A percentile compares a stretch with the other conserved stretches of the same genome.
phyloP scores from a whole-genome alignment of 2,888 invertebrate genomes.

The Capitulum mitella region DNA sequence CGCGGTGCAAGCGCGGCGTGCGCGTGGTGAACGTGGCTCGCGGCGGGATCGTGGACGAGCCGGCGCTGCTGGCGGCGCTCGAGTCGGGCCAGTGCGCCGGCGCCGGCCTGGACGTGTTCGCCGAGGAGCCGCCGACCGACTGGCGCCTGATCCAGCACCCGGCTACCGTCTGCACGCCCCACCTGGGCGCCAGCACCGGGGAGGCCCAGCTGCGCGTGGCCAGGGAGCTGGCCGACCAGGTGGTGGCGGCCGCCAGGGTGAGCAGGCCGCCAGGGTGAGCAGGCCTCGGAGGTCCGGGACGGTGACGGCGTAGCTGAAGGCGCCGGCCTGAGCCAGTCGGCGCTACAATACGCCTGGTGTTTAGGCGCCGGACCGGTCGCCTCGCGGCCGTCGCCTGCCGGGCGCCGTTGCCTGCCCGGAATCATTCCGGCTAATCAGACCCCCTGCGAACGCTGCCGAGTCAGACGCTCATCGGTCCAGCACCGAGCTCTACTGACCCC shows the following conservation, averaged over 20 bases:
- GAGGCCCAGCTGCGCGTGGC: constrained; percentile 94
- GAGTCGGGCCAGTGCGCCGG: constrained; percentile 78
- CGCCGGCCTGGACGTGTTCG: constrained; percentile 89
- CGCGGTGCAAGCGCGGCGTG: constrained; percentile 77
- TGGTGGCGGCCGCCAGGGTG: constrained; percentile 62
- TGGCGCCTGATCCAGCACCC: constrained; percentile 33
- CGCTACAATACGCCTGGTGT: too few relatives aligned
- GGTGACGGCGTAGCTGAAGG: too few relatives aligned
- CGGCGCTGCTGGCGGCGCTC: constrained; percentile 70
- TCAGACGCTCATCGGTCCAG: too few relatives aligned
- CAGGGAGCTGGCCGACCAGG: constrained; percentile 89
- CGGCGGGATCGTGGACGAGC: constrained; percentile 90
- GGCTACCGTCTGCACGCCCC: constrained; percentile 81
- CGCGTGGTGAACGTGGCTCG: constrained; percentile 89
- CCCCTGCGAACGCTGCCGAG: too few relatives aligned
- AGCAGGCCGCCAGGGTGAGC: too few relatives aligned
- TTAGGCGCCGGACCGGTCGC: too few relatives aligned
- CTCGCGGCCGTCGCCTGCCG: too few relatives aligned
- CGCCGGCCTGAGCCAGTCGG: too few relatives aligned
- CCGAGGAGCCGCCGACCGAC: constrained; percentile 70
- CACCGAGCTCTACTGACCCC: too few relatives aligned
- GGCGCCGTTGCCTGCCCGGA: too few relatives aligned
- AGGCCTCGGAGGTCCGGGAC: too few relatives aligned
- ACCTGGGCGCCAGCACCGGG: constrained; percentile 88
- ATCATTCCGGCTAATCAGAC: too few relatives aligned